Conservation (phyloP, 1,140 invertebrate species). For the Conus betulinus region DNA sequence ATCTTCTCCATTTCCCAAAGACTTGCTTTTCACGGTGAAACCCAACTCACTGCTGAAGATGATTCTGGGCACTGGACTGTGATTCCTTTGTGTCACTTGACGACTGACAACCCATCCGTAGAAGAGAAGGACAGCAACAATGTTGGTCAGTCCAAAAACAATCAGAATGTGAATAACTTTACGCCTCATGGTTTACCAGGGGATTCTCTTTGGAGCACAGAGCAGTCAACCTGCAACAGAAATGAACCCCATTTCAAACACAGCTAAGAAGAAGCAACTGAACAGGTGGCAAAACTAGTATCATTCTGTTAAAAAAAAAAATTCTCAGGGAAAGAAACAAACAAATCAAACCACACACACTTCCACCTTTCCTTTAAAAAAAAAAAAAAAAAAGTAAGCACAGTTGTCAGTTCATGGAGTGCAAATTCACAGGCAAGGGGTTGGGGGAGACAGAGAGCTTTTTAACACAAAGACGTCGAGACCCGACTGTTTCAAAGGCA, state of each 20-base stretch:
- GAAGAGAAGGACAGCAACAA: not conserved
- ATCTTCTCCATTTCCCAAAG: not conserved
- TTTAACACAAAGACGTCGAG: too few species aligned
- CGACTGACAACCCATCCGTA: not conserved
- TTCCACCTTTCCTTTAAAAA: too few species aligned
- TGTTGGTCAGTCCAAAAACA: not conserved
- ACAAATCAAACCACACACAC: too few species aligned
- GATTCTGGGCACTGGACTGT: not conserved
- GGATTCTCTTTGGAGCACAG: not conserved
- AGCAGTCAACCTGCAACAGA: slow-evolving; percentile 45
- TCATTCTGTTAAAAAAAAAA: too few species aligned
- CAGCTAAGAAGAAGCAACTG: too few species aligned
- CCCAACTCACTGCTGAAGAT: not conserved
- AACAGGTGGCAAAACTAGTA: too few species aligned
- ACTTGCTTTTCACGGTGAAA: not conserved
- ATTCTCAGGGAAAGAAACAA: too few species aligned
- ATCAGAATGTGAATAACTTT: not conserved
- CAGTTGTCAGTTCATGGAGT: too few species aligned
- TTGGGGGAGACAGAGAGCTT: too few species aligned
- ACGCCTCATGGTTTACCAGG: not conserved
- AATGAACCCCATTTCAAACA: slow-evolving; percentile 8
- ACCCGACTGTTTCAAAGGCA: too few species aligned
- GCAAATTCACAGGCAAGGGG: too few species aligned
- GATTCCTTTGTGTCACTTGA: not conserved
- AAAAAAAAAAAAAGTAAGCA: too few species aligned